These are phyloP conservation scores for Diplodus puntazzo DNA, from an alignment of 2,797 vertebrate species.

Conservation along the genomic window DNA sequence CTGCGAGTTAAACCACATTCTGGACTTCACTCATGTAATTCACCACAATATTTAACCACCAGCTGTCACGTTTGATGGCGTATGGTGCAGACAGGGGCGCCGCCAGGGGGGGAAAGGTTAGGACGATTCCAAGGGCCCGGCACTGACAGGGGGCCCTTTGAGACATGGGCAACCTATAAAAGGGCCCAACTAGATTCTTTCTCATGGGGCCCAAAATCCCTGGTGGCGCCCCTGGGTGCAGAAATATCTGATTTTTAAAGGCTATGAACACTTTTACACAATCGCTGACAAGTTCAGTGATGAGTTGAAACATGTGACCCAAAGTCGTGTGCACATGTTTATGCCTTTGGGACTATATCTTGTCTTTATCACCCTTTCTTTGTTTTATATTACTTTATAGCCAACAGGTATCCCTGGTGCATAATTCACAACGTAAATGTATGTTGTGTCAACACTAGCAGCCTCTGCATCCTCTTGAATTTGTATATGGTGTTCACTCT, in stretches of 20 bases:
- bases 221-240: too few species aligned
- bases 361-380: slow-evolving; percentile 1
- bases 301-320: neutral
- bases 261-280: neutral
- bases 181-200: too few species aligned
- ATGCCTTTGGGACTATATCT: neutral
- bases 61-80: neutral
- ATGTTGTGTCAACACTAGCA: slow-evolving; percentile 38
- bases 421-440: slow-evolving; percentile 59
- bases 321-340: neutral
- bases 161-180: too few species aligned
- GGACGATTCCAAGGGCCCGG: too few species aligned
- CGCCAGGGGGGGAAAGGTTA: too few species aligned
- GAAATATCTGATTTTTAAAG: neutral
- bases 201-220: too few species aligned
- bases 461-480: slow-evolving; percentile 14
- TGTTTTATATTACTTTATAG: slow-evolving; percentile 8
- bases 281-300: neutral
- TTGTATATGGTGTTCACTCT: slow-evolving; percentile 12
- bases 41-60: neutral
- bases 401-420: slow-evolving; percentile 20
- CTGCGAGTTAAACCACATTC: neutral
- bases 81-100: neutral
- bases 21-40: neutral
- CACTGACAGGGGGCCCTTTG: too few species aligned